Evolutionary conservation across 2,888 invertebrate species (phyloP).

Genomic region (Trimorus sp.): DNA sequence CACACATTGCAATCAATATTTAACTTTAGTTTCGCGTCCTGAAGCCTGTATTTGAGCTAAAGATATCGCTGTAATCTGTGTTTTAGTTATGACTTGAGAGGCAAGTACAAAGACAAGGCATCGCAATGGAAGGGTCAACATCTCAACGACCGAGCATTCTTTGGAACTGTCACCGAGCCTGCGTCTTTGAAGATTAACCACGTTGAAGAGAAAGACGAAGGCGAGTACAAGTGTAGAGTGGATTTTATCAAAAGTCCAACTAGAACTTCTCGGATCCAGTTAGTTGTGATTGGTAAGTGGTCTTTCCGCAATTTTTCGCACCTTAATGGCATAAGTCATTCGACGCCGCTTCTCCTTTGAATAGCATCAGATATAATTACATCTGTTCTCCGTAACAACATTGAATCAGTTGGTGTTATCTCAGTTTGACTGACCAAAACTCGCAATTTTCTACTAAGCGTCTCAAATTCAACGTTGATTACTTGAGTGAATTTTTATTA

Average conservation of each 20-base stretch:
- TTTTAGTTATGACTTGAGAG: conserved; percentile 88
- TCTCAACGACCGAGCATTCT: conserved; percentile 86
- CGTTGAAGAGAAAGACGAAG: conserved; percentile 86
- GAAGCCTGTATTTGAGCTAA: conserved; percentile 2
- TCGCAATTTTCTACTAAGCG: background rate
- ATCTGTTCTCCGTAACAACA: background rate
- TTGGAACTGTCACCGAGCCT: conserved; percentile 87
- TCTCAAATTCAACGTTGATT: no score
- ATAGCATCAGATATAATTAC: conserved; percentile 14
- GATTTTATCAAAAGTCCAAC: conserved; percentile 92
- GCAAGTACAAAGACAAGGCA: conserved; percentile 83
- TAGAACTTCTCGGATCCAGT: conserved; percentile 87
- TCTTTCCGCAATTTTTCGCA: conserved; percentile 27
- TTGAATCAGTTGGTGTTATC: background rate
- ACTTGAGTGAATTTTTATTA: no score
- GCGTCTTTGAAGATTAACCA: conserved; percentile 87
- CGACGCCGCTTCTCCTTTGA: conserved; percentile 29
- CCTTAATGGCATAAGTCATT: conserved; percentile 48
- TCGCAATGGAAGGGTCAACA: conserved; percentile 89
- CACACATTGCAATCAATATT: background rate
- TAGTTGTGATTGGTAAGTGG: conserved; percentile 89
- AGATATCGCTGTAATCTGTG: conserved; percentile 65
- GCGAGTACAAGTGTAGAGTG: conserved; percentile 90
- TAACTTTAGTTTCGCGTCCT: conserved; percentile 1
- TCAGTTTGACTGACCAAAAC: background rate